These are phyloP conservation scores for Carpatolechia fugitivella DNA, from an alignment of 2,888 invertebrate species.

Conservation along the genomic window DNA sequence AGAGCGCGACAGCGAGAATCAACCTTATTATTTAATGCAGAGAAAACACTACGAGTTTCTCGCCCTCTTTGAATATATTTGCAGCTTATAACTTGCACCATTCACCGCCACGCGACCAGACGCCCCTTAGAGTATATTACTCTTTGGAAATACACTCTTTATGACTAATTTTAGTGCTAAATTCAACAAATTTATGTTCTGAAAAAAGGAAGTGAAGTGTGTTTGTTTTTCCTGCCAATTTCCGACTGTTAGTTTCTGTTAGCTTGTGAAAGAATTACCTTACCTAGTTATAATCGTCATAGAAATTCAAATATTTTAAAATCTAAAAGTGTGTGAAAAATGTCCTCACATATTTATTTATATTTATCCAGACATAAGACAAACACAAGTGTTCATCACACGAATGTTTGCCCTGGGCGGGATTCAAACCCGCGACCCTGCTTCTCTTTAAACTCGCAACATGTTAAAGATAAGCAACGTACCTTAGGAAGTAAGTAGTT, in stretches of 20 bases:
- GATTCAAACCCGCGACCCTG: too few relatives aligned
- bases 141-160: slow-evolving; percentile 16
- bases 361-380: too few relatives aligned
- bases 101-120: slow-evolving; percentile 16
- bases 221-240: background rate
- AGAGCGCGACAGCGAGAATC: too few relatives aligned
- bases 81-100: slow-evolving; percentile 10
- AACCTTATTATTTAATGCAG: too few relatives aligned
- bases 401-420: too few relatives aligned
- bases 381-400: background rate
- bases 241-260: background rate
- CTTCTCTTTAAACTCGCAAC: background rate
- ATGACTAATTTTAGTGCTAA: slow-evolving; percentile 6
- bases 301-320: too few relatives aligned
- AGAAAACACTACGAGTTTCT: background rate
- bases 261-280: background rate
- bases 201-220: background rate
- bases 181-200: background rate
- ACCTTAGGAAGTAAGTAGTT: slow-evolving; percentile 11
- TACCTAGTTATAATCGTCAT: background rate
- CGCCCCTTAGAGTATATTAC: slow-evolving; percentile 13
- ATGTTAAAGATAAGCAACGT: background rate
- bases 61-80: too few relatives aligned
- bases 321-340: too few relatives aligned
- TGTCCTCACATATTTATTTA: too few relatives aligned